These are phyloP conservation scores for Euplexia lucipara DNA, from an alignment of 2,888 invertebrate species.

Conservation along the genomic window DNA sequence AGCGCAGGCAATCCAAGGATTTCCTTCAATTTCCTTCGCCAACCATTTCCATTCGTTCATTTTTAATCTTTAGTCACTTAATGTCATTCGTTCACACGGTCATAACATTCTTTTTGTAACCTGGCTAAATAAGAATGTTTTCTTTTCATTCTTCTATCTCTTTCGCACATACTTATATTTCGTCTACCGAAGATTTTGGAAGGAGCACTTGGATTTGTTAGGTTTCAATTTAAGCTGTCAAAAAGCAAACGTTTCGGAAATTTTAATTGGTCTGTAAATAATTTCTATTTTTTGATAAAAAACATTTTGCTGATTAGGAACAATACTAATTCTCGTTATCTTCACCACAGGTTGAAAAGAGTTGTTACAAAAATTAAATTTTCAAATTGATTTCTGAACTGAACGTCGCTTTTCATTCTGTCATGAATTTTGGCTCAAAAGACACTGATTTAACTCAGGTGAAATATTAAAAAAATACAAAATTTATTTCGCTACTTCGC, in stretches of 20 bases:
- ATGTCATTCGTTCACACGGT: constrained; percentile 55
- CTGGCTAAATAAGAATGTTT: constrained; percentile 7
- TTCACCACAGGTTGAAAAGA: not conserved
- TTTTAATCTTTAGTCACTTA: constrained; percentile 63
- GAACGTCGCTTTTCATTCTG: constrained; percentile 19
- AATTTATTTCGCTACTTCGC: constrained; percentile 61
- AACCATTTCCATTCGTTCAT: constrained; percentile 76
- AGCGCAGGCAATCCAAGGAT: constrained; percentile 87
- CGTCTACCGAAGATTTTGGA: not conserved
- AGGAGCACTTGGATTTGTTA: constrained; percentile 5
- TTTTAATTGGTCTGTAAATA: no score
- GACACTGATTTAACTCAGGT: constrained; percentile 19
- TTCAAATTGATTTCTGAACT: constrained; percentile 32
- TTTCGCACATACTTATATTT: not conserved
- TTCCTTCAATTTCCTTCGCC: constrained; percentile 77
- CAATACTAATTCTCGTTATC: not conserved
- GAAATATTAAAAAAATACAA: constrained; percentile 36
- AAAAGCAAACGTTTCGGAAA: constrained; percentile 22
- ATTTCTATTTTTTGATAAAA: not conserved
- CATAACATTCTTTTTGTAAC: constrained; percentile 46
- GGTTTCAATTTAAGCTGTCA: constrained; percentile 23
- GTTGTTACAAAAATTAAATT: not conserved
- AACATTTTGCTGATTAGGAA: not conserved
- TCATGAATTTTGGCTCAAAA: constrained; percentile 41
- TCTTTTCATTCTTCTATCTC: not conserved